These are phyloP conservation scores for Melanostoma scalare DNA, from an alignment of 2,888 invertebrate species.

Conservation along the genomic window DNA sequence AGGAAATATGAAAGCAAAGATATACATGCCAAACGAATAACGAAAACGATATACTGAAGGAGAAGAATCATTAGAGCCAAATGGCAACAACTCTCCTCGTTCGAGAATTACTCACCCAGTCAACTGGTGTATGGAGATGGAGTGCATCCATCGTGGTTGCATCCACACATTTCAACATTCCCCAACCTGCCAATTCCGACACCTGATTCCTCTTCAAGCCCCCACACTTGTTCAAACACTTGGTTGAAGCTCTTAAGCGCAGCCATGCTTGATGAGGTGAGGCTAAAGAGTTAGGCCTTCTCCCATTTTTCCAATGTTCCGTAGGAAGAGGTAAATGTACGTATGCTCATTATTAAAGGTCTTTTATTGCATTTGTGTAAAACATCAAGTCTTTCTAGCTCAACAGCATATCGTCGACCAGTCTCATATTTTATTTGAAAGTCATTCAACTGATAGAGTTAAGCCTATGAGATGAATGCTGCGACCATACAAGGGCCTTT, in stretches of 20 bases:
- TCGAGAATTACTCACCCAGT: constrained; percentile 53
- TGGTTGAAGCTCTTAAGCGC: constrained; percentile 43
- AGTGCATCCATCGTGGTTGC: constrained; percentile 40
- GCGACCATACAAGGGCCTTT: neutral
- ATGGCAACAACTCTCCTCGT: constrained; percentile 35
- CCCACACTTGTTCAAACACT: constrained; percentile 49
- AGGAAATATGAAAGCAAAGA: constrained; percentile 56
- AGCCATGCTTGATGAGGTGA: constrained; percentile 30
- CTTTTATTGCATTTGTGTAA: neutral
- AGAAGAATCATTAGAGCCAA: constrained; percentile 55
- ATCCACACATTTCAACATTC: constrained; percentile 60
- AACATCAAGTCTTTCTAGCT: neutral
- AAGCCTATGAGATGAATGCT: too few species aligned
- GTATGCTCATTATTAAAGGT: neutral
- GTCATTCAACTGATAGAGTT: too few species aligned
- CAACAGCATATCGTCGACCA: too few species aligned
- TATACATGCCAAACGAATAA: constrained; percentile 10
- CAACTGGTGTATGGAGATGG: constrained; percentile 32
- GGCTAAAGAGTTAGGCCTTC: constrained; percentile 8
- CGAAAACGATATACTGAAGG: constrained; percentile 10
- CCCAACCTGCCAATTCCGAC: constrained; percentile 71
- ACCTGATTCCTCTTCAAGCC: constrained; percentile 67
- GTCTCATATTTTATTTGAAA: too few species aligned
- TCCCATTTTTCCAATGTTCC: neutral
- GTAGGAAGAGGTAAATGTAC: neutral